A percentile compares a stretch with the other conserved stretches of the same genome.
phyloP scores from a whole-genome alignment of 1,140 invertebrate species.

The Lineus longissimus region DNA sequence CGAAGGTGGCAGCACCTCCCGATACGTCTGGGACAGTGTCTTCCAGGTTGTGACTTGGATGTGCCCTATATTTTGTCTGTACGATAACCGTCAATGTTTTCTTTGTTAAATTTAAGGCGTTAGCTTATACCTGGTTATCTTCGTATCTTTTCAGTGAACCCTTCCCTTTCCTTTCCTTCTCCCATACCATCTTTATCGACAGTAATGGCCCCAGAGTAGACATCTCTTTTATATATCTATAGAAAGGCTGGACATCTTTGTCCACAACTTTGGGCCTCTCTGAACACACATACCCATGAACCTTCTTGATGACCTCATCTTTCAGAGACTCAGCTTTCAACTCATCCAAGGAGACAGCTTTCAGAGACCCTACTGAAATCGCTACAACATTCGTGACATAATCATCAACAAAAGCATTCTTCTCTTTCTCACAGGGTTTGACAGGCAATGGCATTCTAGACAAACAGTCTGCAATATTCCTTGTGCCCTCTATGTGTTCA shows the following conservation, averaged over 20 bases:
- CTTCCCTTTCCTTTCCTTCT: too few relatives aligned
- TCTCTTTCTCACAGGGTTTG: background rate
- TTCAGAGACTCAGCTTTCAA: background rate
- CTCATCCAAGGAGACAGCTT: background rate
- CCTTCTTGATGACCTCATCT: background rate
- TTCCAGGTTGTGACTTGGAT: too few relatives aligned
- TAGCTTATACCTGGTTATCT: too few relatives aligned
- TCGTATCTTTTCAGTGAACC: too few relatives aligned
- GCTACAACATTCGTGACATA: background rate
- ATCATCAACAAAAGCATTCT: background rate
- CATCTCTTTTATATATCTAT: background rate
- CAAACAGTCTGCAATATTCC: background rate
- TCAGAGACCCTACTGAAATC: background rate
- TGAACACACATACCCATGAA: background rate
- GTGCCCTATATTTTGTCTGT: too few relatives aligned
- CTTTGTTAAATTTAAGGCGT: too few relatives aligned
- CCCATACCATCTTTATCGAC: too few relatives aligned
- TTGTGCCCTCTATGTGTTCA: background rate
- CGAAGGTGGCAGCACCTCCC: too few relatives aligned
- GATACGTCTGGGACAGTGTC: too few relatives aligned
- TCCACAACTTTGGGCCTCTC: background rate
- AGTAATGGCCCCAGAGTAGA: background rate
- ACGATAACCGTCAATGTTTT: too few relatives aligned
- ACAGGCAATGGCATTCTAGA: background rate
- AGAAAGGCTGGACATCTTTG: background rate